Percentiles rank a stretch among this genome's conserved stretches.
phyloP scores from a whole-genome alignment of 2,888 invertebrate genomes.

The Magallana nippona region DNA sequence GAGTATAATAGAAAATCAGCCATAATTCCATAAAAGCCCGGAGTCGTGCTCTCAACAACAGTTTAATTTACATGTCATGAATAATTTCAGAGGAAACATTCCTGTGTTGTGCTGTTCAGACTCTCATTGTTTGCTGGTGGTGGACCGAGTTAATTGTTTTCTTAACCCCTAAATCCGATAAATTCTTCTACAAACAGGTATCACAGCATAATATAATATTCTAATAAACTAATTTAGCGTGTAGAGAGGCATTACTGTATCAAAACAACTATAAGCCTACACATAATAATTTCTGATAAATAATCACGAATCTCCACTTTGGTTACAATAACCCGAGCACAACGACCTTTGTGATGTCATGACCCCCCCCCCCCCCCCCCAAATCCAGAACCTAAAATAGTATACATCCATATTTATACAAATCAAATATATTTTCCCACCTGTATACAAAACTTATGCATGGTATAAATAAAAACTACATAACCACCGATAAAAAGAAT shows the following conservation, averaged over 20 bases:
- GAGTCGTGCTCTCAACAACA: constrained; percentile 6
- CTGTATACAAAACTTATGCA: too few relatives aligned
- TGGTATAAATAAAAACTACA: too few relatives aligned
- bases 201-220: background rate
- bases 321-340: too few relatives aligned
- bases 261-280: too few relatives aligned
- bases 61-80: constrained; percentile 32
- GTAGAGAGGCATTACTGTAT: background rate
- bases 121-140: background rate
- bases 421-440: too few relatives aligned
- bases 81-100: constrained; percentile 11
- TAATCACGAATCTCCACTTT: too few relatives aligned
- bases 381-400: too few relatives aligned
- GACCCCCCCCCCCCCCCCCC: too few relatives aligned
- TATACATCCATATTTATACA: too few relatives aligned
- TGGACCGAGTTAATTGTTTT: background rate
- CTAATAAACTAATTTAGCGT: background rate
- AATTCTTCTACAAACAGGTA: background rate
- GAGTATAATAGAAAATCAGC: background rate
- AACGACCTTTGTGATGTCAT: too few relatives aligned
- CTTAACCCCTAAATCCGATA: background rate
- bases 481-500: too few relatives aligned
- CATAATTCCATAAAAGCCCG: background rate
- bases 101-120: background rate
- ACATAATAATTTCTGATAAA: too few relatives aligned